These are phyloP conservation scores for Aporrectodea caliginosa DNA, from an alignment of 1,140 invertebrate species.

Conservation along the genomic window DNA sequence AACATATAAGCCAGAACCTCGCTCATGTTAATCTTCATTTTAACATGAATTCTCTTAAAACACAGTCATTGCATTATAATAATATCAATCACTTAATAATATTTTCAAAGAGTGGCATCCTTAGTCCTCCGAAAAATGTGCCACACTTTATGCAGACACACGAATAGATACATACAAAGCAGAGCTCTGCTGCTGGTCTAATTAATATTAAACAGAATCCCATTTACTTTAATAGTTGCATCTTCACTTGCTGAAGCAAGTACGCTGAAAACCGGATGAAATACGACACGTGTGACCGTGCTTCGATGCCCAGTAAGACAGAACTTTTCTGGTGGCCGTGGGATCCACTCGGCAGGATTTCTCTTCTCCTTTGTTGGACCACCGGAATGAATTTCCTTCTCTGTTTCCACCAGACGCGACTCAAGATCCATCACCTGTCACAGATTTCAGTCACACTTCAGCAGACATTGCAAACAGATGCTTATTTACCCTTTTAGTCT, in stretches of 20 bases:
- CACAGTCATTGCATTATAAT: too few species aligned
- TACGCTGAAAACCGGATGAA: slow-evolving; percentile 92
- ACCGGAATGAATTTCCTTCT: slow-evolving; percentile 83
- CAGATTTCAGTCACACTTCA: slow-evolving; percentile 32
- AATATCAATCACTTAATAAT: too few species aligned
- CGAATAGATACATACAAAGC: too few species aligned
- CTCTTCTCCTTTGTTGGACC: slow-evolving; percentile 90
- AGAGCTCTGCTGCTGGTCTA: too few species aligned
- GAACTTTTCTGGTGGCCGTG: slow-evolving; percentile 93
- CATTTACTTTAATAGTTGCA: slow-evolving; percentile 80
- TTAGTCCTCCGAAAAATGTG: too few species aligned
- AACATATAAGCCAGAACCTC: too few species aligned
- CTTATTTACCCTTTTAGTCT: too few species aligned
- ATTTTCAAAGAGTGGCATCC: too few species aligned
- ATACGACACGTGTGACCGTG: slow-evolving; percentile 79
- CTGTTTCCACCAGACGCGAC: slow-evolving; percentile 88
- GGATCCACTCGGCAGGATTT: slow-evolving; percentile 94
- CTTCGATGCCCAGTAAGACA: slow-evolving; percentile 81
- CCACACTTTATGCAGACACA: too few species aligned
- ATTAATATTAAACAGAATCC: background rate
- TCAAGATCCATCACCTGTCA: slow-evolving; percentile 92
- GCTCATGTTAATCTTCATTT: too few species aligned
- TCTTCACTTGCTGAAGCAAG: slow-evolving; percentile 96
- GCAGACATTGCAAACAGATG: too few species aligned
- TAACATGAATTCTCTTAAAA: too few species aligned